Conservation (phyloP, 2,888 invertebrate genomes). For the Harpalus rubripes region DNA sequence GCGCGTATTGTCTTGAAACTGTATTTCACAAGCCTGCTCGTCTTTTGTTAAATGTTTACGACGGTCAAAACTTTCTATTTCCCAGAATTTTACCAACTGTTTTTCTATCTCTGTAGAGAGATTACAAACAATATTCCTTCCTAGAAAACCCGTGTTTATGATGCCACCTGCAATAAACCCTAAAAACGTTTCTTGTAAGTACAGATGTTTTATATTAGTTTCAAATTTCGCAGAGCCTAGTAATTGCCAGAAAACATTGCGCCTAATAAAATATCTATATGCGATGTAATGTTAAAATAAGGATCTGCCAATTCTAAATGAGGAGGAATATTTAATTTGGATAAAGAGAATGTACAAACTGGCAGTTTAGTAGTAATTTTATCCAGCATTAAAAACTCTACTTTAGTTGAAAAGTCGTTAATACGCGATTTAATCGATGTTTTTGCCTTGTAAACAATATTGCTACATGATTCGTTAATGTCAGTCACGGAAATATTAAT, state of each 20-base stretch:
- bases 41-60: neutral
- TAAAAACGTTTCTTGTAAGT: neutral
- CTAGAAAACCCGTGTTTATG: neutral
- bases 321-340: neutral
- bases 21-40: neutral
- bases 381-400: neutral
- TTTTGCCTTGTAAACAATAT: neutral
- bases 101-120: neutral
- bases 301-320: slow-evolving; percentile 3
- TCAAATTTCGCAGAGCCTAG: neutral
- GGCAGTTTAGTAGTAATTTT: slow-evolving; percentile 6
- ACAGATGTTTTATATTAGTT: slow-evolving; percentile 8
- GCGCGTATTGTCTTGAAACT: neutral
- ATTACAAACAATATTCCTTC: neutral
- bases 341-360: neutral
- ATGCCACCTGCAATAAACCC: slow-evolving; percentile 5
- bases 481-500: neutral
- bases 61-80: slow-evolving; percentile 1
- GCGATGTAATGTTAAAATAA: neutral
- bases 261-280: slow-evolving; percentile 10
- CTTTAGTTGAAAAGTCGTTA: neutral
- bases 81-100: slow-evolving; percentile 3
- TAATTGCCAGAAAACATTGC: neutral
- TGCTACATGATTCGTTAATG: slow-evolving; percentile 6
- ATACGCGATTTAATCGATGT: neutral